Conservation (phyloP, 1,140 invertebrate species). For the Euglossa dilemma region DNA sequence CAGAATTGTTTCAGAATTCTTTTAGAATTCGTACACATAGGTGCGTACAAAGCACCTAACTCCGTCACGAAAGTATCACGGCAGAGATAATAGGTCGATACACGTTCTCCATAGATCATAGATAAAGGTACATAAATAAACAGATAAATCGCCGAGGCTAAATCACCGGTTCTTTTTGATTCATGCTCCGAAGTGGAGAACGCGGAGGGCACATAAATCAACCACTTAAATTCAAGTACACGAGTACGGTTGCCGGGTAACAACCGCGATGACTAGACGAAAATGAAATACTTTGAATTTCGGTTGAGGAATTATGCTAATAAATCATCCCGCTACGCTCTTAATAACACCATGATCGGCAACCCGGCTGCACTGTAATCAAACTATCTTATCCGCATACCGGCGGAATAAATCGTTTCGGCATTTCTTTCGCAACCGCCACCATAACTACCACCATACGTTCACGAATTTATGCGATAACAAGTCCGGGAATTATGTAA, state of each 20-base stretch:
- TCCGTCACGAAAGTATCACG: not conserved
- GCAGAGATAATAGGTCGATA: not conserved
- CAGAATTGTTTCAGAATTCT: no score
- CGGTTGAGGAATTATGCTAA: not conserved
- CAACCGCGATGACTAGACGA: slow-evolving; percentile 11
- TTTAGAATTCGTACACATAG: no score
- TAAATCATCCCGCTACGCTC: not conserved
- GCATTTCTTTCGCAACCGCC: not conserved
- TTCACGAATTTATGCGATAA: not conserved
- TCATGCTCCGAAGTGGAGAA: slow-evolving; percentile 32
- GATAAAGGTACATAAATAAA: slow-evolving; percentile 50
- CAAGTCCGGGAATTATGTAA: not conserved
- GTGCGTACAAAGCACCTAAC: no score
- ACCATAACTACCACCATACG: not conserved
- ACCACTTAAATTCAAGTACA: slow-evolving; percentile 37
- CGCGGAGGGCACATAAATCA: slow-evolving; percentile 48
- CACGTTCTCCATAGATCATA: not conserved
- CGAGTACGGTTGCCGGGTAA: slow-evolving; percentile 5
- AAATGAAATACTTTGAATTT: slow-evolving; percentile 50
- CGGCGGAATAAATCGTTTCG: not conserved
- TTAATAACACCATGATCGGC: not conserved
- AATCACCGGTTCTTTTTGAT: slow-evolving; percentile 57
- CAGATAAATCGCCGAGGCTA: slow-evolving; percentile 36
- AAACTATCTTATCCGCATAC: slow-evolving; percentile 8
- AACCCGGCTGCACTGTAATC: not conserved